These are phyloP conservation scores for Ammodytes marinus DNA, from an alignment of 2,113 vertebrate genomes.

Conservation along the genomic window DNA sequence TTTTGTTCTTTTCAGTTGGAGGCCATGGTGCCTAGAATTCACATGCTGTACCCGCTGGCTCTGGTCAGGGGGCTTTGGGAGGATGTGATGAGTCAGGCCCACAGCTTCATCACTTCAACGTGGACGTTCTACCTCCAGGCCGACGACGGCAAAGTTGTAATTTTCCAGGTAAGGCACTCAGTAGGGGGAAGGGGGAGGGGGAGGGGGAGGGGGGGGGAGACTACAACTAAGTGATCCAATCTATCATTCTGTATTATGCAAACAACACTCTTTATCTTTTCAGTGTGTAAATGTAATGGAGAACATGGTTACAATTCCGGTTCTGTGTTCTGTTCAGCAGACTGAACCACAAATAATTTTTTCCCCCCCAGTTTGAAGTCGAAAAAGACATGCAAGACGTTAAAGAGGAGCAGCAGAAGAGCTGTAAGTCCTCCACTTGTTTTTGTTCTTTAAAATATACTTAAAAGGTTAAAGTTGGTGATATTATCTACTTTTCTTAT, in stretches of 20 bases:
- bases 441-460: neutral
- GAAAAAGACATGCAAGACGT: conserved; percentile 83
- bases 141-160: conserved; percentile 95
- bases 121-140: conserved; percentile 99
- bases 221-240: neutral
- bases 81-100: conserved; percentile 95
- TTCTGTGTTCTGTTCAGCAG: conserved; percentile 78
- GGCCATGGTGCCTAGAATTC: conserved; percentile 95
- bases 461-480: neutral
- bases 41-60: conserved; percentile 93
- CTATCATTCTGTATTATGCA: neutral
- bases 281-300: neutral
- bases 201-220: no score
- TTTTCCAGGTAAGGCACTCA: conserved; percentile 91
- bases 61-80: conserved; percentile 95
- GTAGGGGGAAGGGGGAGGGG: no score
- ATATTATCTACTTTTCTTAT: neutral
- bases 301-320: neutral
- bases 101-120: conserved; percentile 93
- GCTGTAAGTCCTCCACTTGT: conserved; percentile 83
- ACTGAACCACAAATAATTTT: conserved; percentile 92
- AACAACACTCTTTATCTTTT: neutral
- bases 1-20: conserved; percentile 85
- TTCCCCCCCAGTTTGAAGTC: conserved; percentile 87
- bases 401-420: conserved; percentile 83